phyloP scores from a whole-genome alignment of 1,140 invertebrate species.

The Saccostrea echinata region DNA sequence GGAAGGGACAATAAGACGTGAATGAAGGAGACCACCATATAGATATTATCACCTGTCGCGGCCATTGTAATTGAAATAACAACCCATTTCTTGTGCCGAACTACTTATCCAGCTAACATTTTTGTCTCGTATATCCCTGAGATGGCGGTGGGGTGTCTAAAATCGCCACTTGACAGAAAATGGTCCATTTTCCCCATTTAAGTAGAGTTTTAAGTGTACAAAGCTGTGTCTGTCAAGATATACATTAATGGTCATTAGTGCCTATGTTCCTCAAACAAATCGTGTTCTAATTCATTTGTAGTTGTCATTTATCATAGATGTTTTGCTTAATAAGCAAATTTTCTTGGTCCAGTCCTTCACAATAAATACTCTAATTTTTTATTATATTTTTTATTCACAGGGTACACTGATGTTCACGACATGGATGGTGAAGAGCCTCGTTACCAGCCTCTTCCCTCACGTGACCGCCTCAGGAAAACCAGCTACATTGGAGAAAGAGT shows the following conservation, averaged over 20 bases:
- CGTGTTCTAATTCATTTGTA: neutral
- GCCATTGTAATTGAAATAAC: constrained; percentile 11
- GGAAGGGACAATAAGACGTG: neutral
- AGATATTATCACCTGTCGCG: constrained; percentile 1
- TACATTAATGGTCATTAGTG: neutral
- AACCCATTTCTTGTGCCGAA: neutral
- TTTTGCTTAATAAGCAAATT: neutral
- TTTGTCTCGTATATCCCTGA: neutral
- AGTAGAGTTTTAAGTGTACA: neutral
- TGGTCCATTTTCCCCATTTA: too few relatives aligned
- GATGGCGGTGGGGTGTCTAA: neutral
- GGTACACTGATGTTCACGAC: neutral
- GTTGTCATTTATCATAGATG: neutral
- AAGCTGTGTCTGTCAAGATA: neutral
- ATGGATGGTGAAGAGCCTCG: neutral
- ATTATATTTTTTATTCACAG: neutral
- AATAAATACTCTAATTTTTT: neutral
- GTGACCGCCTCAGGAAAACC: neutral
- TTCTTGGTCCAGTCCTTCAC: neutral
- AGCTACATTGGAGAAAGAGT: neutral
- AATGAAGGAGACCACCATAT: neutral
- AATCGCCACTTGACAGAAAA: neutral
- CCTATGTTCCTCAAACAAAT: neutral
- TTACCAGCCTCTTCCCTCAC: neutral
- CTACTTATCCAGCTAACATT: neutral